Evolutionary conservation across 2,113 vertebrate species (phyloP), one percentile per base, ranked within the genome.

Genomic region (Chamaea fasciata): DNA sequence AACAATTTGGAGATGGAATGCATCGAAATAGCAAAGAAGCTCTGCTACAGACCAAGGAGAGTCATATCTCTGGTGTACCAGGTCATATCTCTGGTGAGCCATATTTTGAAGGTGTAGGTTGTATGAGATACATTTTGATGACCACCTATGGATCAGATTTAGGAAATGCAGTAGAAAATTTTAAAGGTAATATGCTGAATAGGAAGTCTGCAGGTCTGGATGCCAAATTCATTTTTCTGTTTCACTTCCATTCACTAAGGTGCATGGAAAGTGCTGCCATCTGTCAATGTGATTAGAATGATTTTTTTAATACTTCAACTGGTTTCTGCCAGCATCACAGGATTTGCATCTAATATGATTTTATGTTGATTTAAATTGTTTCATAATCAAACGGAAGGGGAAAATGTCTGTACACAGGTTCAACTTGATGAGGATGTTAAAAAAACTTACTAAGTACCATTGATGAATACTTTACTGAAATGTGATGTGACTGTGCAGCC

Each of bases 401-500:
- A 56, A 90, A 80, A 5, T 55, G 7, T 5, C 11, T 8, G 11
- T 31, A 55, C 7, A 21, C 13, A 33, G 15, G 12, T 37, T 81
- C 57, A 76, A 4, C 11, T 76, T 95, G 70, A 70, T 68, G 41
- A 68, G 11, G 6, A 57, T 44, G 24, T 57, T 62, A 64, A 41
- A 56, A 55, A 44, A 73, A 42, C 16, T 9, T 47, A 26, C 11
- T 37, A 76, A 57, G 26, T 49, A 69, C 15, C 30, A 41, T 59
- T 41, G 49, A 31, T 31, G 10, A 76, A 23, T 31, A 56, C 9
- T 27, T 71, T 47, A 75, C 63, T 60, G 31, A 88, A 73, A 88
- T 22, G 24, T 0, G 0, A 23, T 68, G 10, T 55, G 31, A n/a
- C 41, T 0, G 0, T 23, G 8, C 13, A 85, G 6, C 22, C 37